phyloP scores from a whole-genome alignment of 2,113 vertebrate species.

The Phocoena sinus region DNA sequence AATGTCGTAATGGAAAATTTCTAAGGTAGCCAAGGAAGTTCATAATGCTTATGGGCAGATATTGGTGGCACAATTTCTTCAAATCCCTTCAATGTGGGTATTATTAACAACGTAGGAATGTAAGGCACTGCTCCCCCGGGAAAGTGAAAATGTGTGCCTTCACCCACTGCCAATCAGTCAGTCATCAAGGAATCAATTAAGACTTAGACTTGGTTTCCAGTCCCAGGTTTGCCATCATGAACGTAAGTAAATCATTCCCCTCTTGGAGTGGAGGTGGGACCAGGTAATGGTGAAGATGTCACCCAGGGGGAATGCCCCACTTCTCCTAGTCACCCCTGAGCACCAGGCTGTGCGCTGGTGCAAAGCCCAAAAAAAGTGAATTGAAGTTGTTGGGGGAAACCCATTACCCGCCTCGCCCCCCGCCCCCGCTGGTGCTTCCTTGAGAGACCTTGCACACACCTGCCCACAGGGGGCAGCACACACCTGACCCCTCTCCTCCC shows the following conservation, averaged over 20 bases:
- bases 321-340: neutral
- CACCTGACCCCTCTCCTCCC: too few species aligned
- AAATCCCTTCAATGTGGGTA: neutral
- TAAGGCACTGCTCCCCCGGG: neutral
- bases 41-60: neutral
- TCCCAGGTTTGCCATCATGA: neutral
- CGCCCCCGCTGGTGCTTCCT: neutral
- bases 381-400: neutral
- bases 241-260: neutral
- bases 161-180: neutral
- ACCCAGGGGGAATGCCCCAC: neutral
- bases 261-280: neutral
- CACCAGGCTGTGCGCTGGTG: neutral
- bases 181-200: neutral
- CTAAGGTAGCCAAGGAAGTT: neutral
- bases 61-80: neutral
- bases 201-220: neutral
- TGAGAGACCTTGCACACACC: neutral
- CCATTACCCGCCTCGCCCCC: neutral
- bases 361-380: neutral
- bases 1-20: constrained; percentile 3
- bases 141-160: neutral
- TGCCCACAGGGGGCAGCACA: neutral
- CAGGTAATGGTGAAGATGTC: neutral
- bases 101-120: neutral